These are phyloP conservation scores for Bursaphelenchus mucronatus DNA, from an alignment of 1,140 invertebrate genomes.

Conservation along the genomic window DNA sequence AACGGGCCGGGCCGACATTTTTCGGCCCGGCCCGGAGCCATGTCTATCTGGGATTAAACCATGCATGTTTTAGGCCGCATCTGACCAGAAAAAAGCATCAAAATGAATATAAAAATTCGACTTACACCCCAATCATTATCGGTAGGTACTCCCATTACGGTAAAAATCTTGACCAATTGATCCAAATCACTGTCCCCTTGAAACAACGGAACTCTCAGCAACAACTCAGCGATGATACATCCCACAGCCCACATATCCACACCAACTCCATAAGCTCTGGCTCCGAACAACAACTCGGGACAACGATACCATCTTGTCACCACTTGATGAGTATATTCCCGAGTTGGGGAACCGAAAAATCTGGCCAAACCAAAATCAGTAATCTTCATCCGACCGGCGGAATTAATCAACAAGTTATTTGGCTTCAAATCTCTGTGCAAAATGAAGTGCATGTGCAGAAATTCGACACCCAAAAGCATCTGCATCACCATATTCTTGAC, in stretches of 20 bases:
- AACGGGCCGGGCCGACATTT: too few species aligned
- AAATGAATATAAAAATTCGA: constrained; percentile 27
- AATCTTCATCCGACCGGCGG: constrained; percentile 84
- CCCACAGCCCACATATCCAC: constrained; percentile 99
- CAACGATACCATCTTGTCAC: constrained; percentile 74
- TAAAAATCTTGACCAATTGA: constrained; percentile 89
- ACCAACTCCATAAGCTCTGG: constrained; percentile 84
- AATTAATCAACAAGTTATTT: constrained; percentile 92
- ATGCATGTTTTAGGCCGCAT: too few species aligned
- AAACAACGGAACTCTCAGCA: constrained; percentile 83
- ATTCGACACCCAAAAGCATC: constrained; percentile 88
- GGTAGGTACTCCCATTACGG: constrained; percentile 81
- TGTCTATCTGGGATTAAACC: too few species aligned
- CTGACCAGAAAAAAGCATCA: constrained; percentile 1
- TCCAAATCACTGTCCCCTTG: constrained; percentile 94
- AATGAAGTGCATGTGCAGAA: constrained; percentile 92
- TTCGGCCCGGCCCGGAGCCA: too few species aligned
- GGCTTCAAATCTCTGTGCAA: constrained; percentile 97
- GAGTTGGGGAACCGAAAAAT: constrained; percentile 88
- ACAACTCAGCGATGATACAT: constrained; percentile 90
- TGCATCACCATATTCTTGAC: constrained; percentile 94
- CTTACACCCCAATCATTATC: constrained; percentile 82
- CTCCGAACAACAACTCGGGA: constrained; percentile 91
- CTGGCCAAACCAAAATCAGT: constrained; percentile 98
- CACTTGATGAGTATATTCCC: constrained; percentile 95